These are phyloP conservation scores for Thyatira batis DNA, from an alignment of 2,888 invertebrate genomes.

Conservation along the genomic window DNA sequence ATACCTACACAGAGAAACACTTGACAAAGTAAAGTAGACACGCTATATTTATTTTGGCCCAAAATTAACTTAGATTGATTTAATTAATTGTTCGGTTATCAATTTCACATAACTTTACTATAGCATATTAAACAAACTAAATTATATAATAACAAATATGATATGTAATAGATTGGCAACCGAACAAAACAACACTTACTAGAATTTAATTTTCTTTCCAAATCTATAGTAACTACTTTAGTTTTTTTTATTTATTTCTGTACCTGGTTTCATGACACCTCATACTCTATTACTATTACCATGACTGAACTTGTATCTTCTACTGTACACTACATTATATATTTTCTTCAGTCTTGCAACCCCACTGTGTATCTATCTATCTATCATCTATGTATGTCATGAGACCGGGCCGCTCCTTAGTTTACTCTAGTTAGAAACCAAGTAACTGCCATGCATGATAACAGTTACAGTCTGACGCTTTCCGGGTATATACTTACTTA, in stretches of 20 bases:
- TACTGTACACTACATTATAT: conserved; percentile 29
- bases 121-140: conserved; percentile 2
- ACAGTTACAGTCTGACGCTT: conserved; percentile 72
- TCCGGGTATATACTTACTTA: conserved; percentile 41
- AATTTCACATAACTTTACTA: conserved; percentile 41
- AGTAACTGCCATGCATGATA: conserved; percentile 64
- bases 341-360: conserved; percentile 15
- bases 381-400: conserved; percentile 67
- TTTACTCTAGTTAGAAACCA: conserved; percentile 48
- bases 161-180: conserved; percentile 55
- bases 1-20: conserved; percentile 82
- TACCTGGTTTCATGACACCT: conserved; percentile 73
- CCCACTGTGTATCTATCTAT: conserved; percentile 24
- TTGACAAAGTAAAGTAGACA: conserved; percentile 74
- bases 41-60: conserved; percentile 76
- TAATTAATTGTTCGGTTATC: conserved; percentile 64
- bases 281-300: conserved; percentile 21
- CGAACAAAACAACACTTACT: conserved; percentile 57
- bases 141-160: conserved; percentile 10
- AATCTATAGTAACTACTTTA: conserved; percentile 39
- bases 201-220: conserved; percentile 57
- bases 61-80: conserved; percentile 65
- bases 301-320: conserved; percentile 27
- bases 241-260: conserved; percentile 51
- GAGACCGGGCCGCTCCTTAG: conserved; percentile 54